Base-by-base conservation (phyloP, 2,113 vertebrate species). In the Theristicus caerulescens region DNA sequence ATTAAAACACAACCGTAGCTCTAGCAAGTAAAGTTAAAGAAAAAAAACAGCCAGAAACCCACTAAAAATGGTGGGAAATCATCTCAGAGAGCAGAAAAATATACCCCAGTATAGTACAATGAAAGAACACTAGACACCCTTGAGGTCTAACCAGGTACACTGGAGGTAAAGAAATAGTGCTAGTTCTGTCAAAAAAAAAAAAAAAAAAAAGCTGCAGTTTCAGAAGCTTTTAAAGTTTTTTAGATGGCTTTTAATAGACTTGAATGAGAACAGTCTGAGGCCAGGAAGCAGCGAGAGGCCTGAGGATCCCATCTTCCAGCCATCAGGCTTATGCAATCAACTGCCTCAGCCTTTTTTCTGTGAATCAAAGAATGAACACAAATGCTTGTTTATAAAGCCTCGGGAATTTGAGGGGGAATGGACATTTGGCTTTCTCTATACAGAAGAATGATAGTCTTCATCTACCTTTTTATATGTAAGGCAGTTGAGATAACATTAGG, bases 301-400 rank as follows among this genome's bases (percentile, higher is more conserved):
- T 83, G 71, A 95, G 82, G 86, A 96, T 83, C 32, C 47, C 77
- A 85, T 82, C 62, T 96, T 96, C 87, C 61, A 79, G 2, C 79
- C 69, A 93, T 69, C 70, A 93, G 49, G 52, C 94, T 96, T 97
- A 97, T 44, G 82, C 94, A 97, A 97, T 59, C 72, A 77, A 87
- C 59, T 54, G 71, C 78, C 66, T 92, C 89, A 38, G 62, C 59
- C 79, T 82, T 80, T 94, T 66, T 94, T 69, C 88, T 77, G 7
- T 40, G 76, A 72, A 92, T 81, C 76, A 94, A 89, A 94, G 84
- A 96, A 95, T 19, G 88, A 94, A 88, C 32, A 91, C 40, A 96
- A 96, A 83, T 74, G 76, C 58, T 85, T 94, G 69, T 78, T 76
- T 90, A 94, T 69, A 95, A 93, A 94, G 93, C 94, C 46, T 13